Evolutionary conservation across 2,113 vertebrate species (phyloP).

Genomic region (Chascanopsetta lugubris): DNA sequence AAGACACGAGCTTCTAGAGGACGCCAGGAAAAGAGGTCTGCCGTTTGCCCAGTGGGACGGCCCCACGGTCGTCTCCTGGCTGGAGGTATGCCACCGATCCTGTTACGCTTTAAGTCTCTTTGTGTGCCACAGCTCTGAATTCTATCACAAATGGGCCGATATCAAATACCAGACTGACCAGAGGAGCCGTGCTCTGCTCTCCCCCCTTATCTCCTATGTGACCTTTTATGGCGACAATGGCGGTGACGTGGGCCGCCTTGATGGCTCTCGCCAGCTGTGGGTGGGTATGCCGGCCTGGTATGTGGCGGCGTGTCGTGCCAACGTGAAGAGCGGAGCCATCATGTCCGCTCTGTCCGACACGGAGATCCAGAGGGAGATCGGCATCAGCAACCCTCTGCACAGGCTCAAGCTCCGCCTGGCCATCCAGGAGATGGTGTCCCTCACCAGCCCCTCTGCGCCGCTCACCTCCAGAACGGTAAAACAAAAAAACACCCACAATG

Average conservation of each 20-base stretch:
- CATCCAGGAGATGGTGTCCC: slow-evolving; percentile 98
- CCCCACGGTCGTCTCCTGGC: slow-evolving; percentile 97
- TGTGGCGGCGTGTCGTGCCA: slow-evolving; percentile 94
- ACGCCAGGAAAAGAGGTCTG: slow-evolving; percentile 91
- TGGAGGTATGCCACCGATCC: slow-evolving; percentile 86
- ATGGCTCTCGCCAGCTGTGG: slow-evolving; percentile 87
- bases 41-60: slow-evolving; percentile 98
- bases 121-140: too few species aligned
- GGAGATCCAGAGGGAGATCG: slow-evolving; percentile 96
- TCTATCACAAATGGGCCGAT: slow-evolving; percentile 1
- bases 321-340: slow-evolving; percentile 97
- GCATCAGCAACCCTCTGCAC: slow-evolving; percentile 97
- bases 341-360: slow-evolving; percentile 98
- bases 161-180: slow-evolving; percentile 3
- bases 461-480: slow-evolving; percentile 85
- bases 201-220: slow-evolving; percentile 4
- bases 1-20: slow-evolving; percentile 96
- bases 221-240: slow-evolving; percentile 27
- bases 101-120: too few species aligned
- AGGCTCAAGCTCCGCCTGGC: slow-evolving; percentile 94
- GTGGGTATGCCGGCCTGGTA: slow-evolving; percentile 99
- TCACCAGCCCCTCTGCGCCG: slow-evolving; percentile 94
- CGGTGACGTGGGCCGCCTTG: slow-evolving; percentile 45
- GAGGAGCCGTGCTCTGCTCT: slow-evolving; percentile 2
- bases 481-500: slow-evolving; percentile 7